Conservation (phyloP, 2,113 vertebrate species). For the Gymnorhina tibicen region DNA sequence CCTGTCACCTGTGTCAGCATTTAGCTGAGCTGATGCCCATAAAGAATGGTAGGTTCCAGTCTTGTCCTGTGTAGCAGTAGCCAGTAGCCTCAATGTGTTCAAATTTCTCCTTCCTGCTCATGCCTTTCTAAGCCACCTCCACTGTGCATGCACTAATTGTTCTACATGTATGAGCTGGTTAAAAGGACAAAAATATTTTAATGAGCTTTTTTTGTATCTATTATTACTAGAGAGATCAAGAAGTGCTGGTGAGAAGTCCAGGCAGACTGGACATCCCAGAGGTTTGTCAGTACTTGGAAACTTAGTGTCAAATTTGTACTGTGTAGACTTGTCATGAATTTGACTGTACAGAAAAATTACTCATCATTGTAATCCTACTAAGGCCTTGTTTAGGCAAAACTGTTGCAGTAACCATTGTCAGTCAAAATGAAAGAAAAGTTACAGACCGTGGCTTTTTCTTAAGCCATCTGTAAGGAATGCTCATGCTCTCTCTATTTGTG, state of each 20-base stretch:
- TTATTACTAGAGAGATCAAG: background rate
- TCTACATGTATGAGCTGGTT: rapidly evolving
- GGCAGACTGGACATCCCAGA: background rate
- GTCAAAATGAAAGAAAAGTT: background rate
- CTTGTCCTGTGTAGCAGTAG: background rate
- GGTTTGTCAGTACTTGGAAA: background rate
- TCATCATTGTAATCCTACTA: rapidly evolving
- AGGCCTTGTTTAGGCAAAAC: background rate
- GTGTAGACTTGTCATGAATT: background rate
- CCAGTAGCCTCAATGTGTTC: background rate
- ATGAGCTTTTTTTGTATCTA: rapidly evolving
- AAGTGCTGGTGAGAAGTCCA: background rate
- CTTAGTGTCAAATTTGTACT: background rate
- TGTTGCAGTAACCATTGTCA: background rate
- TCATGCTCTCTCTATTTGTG: background rate
- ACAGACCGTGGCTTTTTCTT: background rate
- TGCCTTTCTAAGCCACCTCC: background rate
- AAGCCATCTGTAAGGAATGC: background rate
- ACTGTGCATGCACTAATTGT: rapidly evolving
- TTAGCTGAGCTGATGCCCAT: background rate
- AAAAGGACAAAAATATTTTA: background rate
- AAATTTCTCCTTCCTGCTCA: background rate
- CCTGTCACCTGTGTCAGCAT: background rate
- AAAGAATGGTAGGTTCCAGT: background rate
- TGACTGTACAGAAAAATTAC: background rate